Base-by-base conservation (phyloP, 2,888 invertebrate genomes). In the Lithodes maja region DNA sequence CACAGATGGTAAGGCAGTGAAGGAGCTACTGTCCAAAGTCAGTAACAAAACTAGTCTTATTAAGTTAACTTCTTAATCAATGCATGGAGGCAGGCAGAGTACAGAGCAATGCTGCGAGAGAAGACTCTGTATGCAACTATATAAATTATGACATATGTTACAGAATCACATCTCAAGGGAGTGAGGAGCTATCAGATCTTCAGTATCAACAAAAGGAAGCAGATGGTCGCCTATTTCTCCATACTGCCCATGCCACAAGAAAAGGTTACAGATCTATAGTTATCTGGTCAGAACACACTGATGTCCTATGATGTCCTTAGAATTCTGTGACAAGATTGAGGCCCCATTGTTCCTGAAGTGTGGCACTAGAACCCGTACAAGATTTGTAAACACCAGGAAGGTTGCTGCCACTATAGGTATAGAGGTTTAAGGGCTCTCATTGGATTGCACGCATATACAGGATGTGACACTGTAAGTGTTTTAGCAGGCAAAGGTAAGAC, bases 61-160 rank as follows among this genome's bases (percentile, higher is more conserved):
- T 12, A n/a, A n/a, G n/a, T n/a, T n/a, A 49, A 7, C 49, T 69
- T 83, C 68, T 15, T 17, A 83, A 83, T 33, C 33, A 33, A 33
- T 33, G 33, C 33, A 33, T 33, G 33, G 33, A 33, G 33, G 33
- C 0, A 33, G 71, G 83, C 83, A 83, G 83, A 83, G 82, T 82
- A n/a, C n/a, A 82, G 53, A 82, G 86, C 12, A 83, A 85, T 50
- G 68, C 83, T 85, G 49, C 50, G 85, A 84, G 55, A 84, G 52
- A 84, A 84, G 71, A n/a, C 50, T 69, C 74, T 84, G 49, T 77
- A 69, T 71, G 50, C 84, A 84, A 75, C 68, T 75, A 17, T 53
- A 17, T 33, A 33, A 33, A 33, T 33, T 9, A 69, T 49, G 54
- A 84, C 54, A 84, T 15, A 84, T 84, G 75, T 5, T 84, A 78